Evolutionary conservation across 2,888 invertebrate genomes (phyloP).

Genomic region (Leuctra nigra): DNA sequence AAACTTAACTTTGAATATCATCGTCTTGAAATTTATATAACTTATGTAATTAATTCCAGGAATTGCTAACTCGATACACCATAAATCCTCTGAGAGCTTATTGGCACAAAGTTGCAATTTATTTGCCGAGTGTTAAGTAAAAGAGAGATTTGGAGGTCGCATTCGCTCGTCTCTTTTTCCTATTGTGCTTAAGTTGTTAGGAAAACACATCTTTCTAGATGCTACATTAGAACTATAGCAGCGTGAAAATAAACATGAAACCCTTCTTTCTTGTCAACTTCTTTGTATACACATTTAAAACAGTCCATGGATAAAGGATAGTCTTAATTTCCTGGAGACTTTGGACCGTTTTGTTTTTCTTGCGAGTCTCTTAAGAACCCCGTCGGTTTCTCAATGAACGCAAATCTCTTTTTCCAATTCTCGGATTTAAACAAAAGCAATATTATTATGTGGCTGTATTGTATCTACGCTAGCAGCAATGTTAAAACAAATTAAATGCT

Average conservation of each 20-base stretch:
- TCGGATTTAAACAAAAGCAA: slow-evolving; percentile 14
- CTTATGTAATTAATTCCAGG: too few species aligned
- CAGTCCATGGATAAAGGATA: slow-evolving; percentile 17
- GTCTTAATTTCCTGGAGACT: slow-evolving; percentile 24
- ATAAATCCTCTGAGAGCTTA: too few species aligned
- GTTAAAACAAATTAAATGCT: too few species aligned
- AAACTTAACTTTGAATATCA: too few species aligned
- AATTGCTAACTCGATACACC: too few species aligned
- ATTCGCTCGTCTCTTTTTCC: neutral
- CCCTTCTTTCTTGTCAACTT: slow-evolving; percentile 3
- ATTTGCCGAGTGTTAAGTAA: neutral
- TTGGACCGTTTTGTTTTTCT: slow-evolving; percentile 22
- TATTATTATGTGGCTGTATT: slow-evolving; percentile 5
- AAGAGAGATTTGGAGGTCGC: neutral
- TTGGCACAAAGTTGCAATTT: too few species aligned
- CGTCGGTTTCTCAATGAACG: neutral
- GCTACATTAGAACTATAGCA: slow-evolving; percentile 9
- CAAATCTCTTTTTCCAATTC: slow-evolving; percentile 7
- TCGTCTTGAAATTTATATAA: too few species aligned
- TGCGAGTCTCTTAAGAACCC: neutral
- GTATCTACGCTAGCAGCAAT: too few species aligned
- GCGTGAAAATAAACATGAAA: slow-evolving; percentile 14
- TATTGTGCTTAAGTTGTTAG: neutral
- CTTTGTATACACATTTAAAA: slow-evolving; percentile 14
- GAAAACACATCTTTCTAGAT: slow-evolving; percentile 6